Evolutionary conservation across 2,113 vertebrate genomes (phyloP).

Genomic region (Vombatus ursinus): DNA sequence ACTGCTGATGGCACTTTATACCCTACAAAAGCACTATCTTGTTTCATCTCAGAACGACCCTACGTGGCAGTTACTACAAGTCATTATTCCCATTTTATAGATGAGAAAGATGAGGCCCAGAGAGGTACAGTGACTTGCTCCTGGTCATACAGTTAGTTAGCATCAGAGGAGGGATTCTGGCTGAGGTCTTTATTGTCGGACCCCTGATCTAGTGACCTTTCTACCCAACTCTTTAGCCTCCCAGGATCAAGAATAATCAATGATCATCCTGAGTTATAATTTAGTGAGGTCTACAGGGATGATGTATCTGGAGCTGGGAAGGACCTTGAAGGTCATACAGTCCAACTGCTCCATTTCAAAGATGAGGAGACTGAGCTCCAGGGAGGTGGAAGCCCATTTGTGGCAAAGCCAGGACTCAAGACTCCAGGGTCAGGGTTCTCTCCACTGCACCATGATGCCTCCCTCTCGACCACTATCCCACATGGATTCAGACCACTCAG

Average conservation of each 20-base stretch:
- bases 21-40: background rate
- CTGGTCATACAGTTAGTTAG: background rate
- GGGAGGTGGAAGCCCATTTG: too few relatives aligned
- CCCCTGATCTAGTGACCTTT: too few relatives aligned
- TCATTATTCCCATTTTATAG: background rate
- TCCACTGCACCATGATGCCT: too few relatives aligned
- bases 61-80: background rate
- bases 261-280: too few relatives aligned
- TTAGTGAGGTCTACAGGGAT: background rate
- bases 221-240: background rate
- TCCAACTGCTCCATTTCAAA: too few relatives aligned
- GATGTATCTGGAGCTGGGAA: too few relatives aligned
- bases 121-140: background rate
- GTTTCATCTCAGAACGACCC: background rate
- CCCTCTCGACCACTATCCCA: too few relatives aligned
- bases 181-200: too few relatives aligned
- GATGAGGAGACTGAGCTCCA: too few relatives aligned
- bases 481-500: background rate
- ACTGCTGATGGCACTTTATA: background rate
- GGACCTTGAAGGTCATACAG: too few relatives aligned
- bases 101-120: background rate
- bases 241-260: background rate
- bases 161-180: background rate
- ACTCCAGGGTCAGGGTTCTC: background rate
- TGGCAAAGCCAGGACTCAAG: background rate